A percentile compares a stretch with the other conserved stretches of the same genome.
Evolutionary conservation across 2,113 vertebrate species (phyloP).

Genomic region (Trinectes maculatus): DNA sequence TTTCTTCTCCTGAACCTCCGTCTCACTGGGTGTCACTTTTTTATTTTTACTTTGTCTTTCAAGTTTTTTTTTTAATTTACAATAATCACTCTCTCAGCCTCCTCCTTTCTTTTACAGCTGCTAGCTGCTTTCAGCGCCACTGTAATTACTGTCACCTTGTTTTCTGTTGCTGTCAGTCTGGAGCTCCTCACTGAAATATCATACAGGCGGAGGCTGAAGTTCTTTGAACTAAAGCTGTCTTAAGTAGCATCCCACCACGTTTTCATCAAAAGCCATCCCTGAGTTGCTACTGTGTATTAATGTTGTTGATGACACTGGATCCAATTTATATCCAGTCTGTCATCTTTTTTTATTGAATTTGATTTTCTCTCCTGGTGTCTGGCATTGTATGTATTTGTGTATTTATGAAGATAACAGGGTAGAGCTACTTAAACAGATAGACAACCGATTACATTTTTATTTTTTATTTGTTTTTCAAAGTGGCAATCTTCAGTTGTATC

Average conservation of each 20-base stretch:
- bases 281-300: background rate
- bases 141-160: constrained; percentile 48
- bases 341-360: background rate
- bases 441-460: no score
- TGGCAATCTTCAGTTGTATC: no score
- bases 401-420: background rate
- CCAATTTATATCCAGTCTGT: background rate
- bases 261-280: background rate
- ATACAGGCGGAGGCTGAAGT: constrained; percentile 5
- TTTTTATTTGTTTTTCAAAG: no score
- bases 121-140: background rate
- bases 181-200: constrained; percentile 35
- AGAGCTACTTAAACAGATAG: background rate
- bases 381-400: background rate
- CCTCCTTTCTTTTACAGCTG: constrained; percentile 22
- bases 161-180: constrained; percentile 43
- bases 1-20: background rate
- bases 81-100: constrained; percentile 25
- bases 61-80: constrained; percentile 20
- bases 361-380: background rate
- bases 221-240: constrained; percentile 14
- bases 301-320: constrained; percentile 2
- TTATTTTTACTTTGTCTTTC: constrained; percentile 5
- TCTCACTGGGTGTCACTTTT: constrained; percentile 24
- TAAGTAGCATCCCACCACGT: background rate